phyloP scores from a whole-genome alignment of 2,113 vertebrate genomes.

The Poicephalus gulielmi region DNA sequence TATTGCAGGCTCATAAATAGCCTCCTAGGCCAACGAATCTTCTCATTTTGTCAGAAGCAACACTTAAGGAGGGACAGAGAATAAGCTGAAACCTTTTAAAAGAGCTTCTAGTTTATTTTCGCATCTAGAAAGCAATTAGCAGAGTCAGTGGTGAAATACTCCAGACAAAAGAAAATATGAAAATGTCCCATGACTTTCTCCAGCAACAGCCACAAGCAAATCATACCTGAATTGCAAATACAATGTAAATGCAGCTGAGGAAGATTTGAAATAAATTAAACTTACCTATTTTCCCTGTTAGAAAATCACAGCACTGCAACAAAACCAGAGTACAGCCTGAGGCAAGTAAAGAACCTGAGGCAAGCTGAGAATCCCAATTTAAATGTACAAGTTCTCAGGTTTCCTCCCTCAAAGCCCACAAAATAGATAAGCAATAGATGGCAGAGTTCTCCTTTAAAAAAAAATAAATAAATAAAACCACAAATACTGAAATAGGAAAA shows the following conservation, averaged over 20 bases:
- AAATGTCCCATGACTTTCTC: background rate
- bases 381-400: background rate
- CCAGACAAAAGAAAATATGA: background rate
- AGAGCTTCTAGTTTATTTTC: background rate
- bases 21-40: background rate
- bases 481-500: background rate
- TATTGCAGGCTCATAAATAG: background rate
- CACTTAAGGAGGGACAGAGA: background rate
- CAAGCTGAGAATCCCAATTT: background rate
- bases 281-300: background rate
- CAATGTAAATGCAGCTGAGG: background rate
- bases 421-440: background rate
- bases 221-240: background rate
- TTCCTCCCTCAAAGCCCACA: background rate
- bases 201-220: background rate
- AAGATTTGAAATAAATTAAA: background rate
- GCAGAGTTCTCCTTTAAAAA: background rate
- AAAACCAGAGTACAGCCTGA: background rate
- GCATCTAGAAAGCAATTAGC: background rate
- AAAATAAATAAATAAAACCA: background rate
- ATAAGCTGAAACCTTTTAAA: background rate
- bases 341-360: background rate
- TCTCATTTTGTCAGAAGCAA: background rate
- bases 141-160: background rate
- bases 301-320: background rate